Base-by-base conservation (phyloP, 2,797 vertebrate species). In the Loris lydekkerianus region DNA sequence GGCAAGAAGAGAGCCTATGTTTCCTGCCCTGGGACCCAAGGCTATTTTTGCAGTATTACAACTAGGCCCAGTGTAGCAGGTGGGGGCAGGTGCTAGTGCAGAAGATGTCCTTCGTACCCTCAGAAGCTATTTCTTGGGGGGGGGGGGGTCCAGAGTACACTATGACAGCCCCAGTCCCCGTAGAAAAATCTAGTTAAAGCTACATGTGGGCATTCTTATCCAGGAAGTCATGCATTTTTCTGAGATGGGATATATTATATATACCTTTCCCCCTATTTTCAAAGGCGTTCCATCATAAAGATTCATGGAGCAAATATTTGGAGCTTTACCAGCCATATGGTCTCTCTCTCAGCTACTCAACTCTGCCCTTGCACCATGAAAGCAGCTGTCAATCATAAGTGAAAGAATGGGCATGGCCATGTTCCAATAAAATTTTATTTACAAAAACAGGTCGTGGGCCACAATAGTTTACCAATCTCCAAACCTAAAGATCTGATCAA, bases 371-470 rank as follows among this genome's bases (percentile, higher is more conserved):
- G 63, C 46, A 17, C 60, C 34, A 3, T 10, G 40, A 86, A 90
- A 88, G 46, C 63, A 91, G 10, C 10, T 46, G 58, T 29, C 43
- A 60, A 29, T 1, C 11, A 11, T 56, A 61, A 1, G 8, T 14
- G 37, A 77, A 49, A 29, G 78, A 86, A 56, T 49, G 27, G 29
- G 61, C 10, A 21, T 34, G 76, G 49, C 18, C 13, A 0, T 56
- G 34, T 89, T 31, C 67, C 93, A 94, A 89, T 96, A 96, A 97
- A 96, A 87, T 94, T 97, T 97, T 95, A 94, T 94, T 91, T n/a
- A 91, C 46, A 89, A 87, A 97, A 89, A 34, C 5, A n/a, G 14
- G 40, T 34, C 20, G 7, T 37, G 49, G 56, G 72, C 49, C 34
- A 18, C 40, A 29, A 34, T 69, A 21, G 29, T 73, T 40, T 67